Conservation (phyloP, 2,113 vertebrate species). For the Paratilapia polleni region DNA sequence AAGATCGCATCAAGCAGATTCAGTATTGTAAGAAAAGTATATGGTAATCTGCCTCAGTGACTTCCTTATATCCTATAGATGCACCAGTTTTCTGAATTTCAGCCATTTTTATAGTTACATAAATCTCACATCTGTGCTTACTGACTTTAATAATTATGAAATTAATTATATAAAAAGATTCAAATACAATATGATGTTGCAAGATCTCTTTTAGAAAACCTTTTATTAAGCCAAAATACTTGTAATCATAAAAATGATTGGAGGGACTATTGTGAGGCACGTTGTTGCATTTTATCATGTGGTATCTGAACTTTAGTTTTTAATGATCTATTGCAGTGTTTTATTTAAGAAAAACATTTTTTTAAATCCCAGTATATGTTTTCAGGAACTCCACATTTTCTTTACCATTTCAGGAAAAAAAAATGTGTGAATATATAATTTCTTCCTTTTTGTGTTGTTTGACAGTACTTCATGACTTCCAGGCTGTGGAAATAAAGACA, state of each 20-base stretch:
- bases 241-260: constrained; percentile 14
- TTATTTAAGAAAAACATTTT: not conserved
- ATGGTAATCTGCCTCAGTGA: not conserved
- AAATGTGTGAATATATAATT: constrained; percentile 39
- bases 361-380: not conserved
- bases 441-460: constrained; percentile 58
- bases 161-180: not conserved
- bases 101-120: not conserved
- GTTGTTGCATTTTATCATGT: not conserved
- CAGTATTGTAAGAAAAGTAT: not conserved
- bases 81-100: not conserved
- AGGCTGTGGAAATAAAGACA: constrained; percentile 69
- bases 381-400: constrained; percentile 20
- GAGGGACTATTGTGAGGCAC: constrained; percentile 24
- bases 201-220: not conserved
- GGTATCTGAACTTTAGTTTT: not conserved
- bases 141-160: not conserved
- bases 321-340: not conserved
- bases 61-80: not conserved
- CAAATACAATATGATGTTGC: not conserved
- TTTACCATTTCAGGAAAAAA: constrained; percentile 19
- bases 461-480: constrained; percentile 50
- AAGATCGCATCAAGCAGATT: constrained; percentile 14
- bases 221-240: constrained; percentile 17
- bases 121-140: not conserved